Percentiles rank a stretch among this genome's conserved stretches.
phyloP scores from a whole-genome alignment of 2,888 invertebrate species.

The Zhuqinia jingwanae region DNA sequence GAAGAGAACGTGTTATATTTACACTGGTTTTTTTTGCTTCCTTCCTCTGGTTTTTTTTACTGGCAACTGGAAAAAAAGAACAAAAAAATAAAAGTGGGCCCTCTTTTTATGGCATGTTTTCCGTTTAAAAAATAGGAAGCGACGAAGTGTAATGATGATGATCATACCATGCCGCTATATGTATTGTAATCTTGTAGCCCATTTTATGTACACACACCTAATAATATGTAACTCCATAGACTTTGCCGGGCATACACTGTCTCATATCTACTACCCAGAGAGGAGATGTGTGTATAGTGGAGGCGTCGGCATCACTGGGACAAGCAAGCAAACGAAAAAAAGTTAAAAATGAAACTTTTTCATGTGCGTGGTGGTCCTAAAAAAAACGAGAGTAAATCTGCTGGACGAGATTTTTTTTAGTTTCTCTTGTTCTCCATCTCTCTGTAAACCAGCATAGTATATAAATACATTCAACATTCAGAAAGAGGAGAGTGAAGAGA shows the following conservation, averaged over 20 bases:
- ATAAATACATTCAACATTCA: neutral
- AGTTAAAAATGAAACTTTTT: constrained; percentile 29
- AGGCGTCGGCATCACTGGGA: neutral
- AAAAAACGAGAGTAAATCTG: neutral
- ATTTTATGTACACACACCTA: neutral
- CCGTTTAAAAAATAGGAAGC: constrained; percentile 17
- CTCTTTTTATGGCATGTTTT: neutral
- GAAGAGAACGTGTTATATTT: constrained; percentile 17
- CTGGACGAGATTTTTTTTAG: constrained; percentile 34
- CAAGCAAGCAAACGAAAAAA: neutral
- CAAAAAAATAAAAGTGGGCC: constrained; percentile 4
- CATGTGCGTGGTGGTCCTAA: neutral
- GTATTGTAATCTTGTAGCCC: neutral
- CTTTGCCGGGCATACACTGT: neutral
- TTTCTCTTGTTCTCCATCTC: neutral
- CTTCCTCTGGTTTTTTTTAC: neutral
- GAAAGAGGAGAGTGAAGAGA: neutral
- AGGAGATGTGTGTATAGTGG: neutral
- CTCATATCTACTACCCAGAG: neutral
- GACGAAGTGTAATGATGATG: constrained; percentile 47
- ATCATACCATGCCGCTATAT: constrained; percentile 14
- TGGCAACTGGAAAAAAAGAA: neutral
- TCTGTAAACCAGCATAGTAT: neutral
- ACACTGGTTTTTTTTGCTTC: neutral
- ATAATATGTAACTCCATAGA: too few species aligned